Conservation (phyloP, 2,888 invertebrate genomes). For the Sesia bembeciformis region DNA sequence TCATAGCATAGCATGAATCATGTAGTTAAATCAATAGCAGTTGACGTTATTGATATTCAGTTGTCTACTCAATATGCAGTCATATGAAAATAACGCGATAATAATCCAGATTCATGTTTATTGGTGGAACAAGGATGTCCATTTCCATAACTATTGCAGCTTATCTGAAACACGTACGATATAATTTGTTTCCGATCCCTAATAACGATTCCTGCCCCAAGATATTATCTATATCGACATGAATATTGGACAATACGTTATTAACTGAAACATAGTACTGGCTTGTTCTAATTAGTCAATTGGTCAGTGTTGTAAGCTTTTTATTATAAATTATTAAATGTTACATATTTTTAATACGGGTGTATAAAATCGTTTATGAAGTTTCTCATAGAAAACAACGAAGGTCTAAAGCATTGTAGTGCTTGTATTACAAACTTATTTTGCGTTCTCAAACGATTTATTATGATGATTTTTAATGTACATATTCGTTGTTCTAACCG, state of each 20-base stretch:
- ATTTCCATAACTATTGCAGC: slow-evolving; percentile 30
- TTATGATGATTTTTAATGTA: too few species aligned
- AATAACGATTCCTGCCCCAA: slow-evolving; percentile 29
- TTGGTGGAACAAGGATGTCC: slow-evolving; percentile 18
- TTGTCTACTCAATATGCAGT: background rate
- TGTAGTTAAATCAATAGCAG: too few species aligned
- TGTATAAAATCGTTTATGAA: too few species aligned
- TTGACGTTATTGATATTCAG: too few species aligned
- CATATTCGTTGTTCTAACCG: too few species aligned
- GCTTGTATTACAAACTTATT: too few species aligned
- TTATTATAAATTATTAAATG: too few species aligned
- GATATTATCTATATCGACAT: slow-evolving; percentile 40
- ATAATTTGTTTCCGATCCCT: slow-evolving; percentile 39
- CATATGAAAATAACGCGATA: background rate
- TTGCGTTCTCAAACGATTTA: too few species aligned
- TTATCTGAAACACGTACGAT: slow-evolving; percentile 34
- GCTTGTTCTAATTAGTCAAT: slow-evolving; percentile 25
- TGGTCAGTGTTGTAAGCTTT: background rate
- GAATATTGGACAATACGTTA: slow-evolving; percentile 34
- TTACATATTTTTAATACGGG: too few species aligned
- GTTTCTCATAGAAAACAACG: too few species aligned
- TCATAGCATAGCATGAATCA: too few species aligned
- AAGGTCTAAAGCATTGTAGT: too few species aligned
- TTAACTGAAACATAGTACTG: slow-evolving; percentile 21
- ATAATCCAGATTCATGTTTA: background rate